Base-by-base conservation (phyloP, 1,140 invertebrate species). In the Leptopilina boulardi region DNA sequence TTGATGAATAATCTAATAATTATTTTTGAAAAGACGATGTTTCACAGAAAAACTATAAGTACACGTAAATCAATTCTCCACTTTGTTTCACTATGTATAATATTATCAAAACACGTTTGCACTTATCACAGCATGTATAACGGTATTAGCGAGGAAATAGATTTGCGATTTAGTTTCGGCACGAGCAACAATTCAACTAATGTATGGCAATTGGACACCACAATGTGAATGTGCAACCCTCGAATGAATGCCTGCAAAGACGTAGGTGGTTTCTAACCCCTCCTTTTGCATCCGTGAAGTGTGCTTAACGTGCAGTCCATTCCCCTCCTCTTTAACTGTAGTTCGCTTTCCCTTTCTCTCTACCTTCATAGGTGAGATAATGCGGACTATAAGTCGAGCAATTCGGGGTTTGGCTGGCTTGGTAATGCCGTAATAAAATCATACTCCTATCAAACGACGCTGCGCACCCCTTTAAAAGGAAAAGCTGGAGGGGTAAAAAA, bases 401-500 rank as follows among this genome's bases (percentile, higher is more conserved):
- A 90, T 90, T 90, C 89, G 88, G 88, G 89, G 88, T 90, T 91
- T 89, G 87, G 88, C 87, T 87, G 83, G 84, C 84, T 87, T 85
- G 88, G 89, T 91, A 91, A 91, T 91, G 87, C 88, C 86, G 88
- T 89, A 91, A 91, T 91, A 91, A 91, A 91, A 91, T 91, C 90
- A 91, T 91, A 91, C 89, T 90, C 89, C 88, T 88, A 90, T 89
- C 88, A 89, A 91, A 87, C 84, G 84, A 80, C 77, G 81, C 86
- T 88, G 86, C 87, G 86, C 87, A 88, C 85, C 85, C 89, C 84
- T 83, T 86, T 84, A 79, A 87, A 85, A 82, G 77, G 80, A 82
- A 83, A 82, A 77, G 74, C 73, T 73, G 73, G 80, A 51, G 75
- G 79, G 80, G 80, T 80, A 77, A 75, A 77, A 80, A 75, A 71